Conservation (phyloP, 2,797 vertebrate species). For the Pitangus sulphuratus region DNA sequence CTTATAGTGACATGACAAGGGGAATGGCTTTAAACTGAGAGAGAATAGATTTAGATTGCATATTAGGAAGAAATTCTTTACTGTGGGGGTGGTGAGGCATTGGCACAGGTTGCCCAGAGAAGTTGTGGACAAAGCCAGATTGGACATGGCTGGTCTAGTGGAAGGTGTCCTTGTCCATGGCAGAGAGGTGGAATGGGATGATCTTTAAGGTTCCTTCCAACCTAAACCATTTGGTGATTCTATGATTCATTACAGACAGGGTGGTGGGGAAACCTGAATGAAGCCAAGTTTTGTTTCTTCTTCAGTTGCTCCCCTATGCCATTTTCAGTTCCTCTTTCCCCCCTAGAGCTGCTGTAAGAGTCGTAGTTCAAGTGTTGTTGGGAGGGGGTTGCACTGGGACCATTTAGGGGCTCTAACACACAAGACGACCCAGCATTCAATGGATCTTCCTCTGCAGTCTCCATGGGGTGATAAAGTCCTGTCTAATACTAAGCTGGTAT, state of each 20-base stretch:
- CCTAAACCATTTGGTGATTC: neutral
- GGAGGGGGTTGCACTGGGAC: neutral
- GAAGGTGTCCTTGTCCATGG: neutral
- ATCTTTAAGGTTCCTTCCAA: neutral
- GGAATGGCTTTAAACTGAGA: neutral
- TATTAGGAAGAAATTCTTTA: neutral
- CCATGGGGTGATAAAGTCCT: neutral
- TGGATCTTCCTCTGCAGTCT: neutral
- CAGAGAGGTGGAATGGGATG: neutral
- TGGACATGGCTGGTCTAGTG: accelerated
- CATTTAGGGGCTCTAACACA: neutral
- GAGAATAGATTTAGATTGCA: neutral
- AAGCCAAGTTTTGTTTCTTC: neutral
- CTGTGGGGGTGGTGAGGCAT: neutral
- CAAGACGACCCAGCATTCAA: neutral
- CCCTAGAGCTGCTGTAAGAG: neutral
- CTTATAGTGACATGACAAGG: neutral
- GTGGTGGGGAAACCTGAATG: neutral
- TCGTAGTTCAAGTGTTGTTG: neutral
- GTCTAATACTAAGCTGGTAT: neutral
- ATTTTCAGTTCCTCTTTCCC: neutral
- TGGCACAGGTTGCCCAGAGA: neutral
- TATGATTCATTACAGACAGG: neutral
- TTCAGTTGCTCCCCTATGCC: neutral
- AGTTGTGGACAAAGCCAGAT: neutral